A percentile compares a stretch with the other conserved stretches of the same genome.
Conservation (phyloP, 37 sponge, comb jelly and placozoan species). For the Beroe ovata region DNA sequence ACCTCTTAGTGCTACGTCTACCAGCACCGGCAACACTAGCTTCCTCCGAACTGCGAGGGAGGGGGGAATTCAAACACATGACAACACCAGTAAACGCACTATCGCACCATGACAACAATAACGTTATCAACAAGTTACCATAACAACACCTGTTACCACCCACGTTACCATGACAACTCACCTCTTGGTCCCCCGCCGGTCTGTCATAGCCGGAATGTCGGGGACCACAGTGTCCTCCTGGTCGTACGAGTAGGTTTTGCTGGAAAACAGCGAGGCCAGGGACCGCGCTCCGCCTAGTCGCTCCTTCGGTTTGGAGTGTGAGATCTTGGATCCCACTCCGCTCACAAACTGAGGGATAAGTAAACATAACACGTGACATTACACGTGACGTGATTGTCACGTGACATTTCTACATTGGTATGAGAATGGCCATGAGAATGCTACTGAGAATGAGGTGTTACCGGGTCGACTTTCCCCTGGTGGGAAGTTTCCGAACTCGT, state of each 20-base stretch:
- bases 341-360: background rate
- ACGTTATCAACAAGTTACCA: too few relatives aligned
- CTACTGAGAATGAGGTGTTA: too few relatives aligned
- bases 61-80: too few relatives aligned
- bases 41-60: background rate
- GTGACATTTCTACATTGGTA: too few relatives aligned
- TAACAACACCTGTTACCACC: too few relatives aligned
- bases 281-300: conserved; percentile 23
- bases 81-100: too few relatives aligned
- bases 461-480: background rate
- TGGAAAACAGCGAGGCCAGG: conserved; percentile 50
- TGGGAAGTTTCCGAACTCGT: background rate
- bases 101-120: too few relatives aligned
- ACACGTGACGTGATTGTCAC: too few relatives aligned
- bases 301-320: conserved; percentile 14
- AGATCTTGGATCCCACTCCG: background rate
- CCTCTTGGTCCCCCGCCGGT: conserved; percentile 60
- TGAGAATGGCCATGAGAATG: too few relatives aligned
- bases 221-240: background rate
- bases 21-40: background rate
- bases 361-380: too few relatives aligned
- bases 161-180: background rate
- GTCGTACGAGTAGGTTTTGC: conserved; percentile 43
- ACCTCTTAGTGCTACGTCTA: conserved; percentile 41
- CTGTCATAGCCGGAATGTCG: conserved; percentile 9